Evolutionary conservation across 2,888 invertebrate species (phyloP).

Genomic region (Tupiocoris notatus): DNA sequence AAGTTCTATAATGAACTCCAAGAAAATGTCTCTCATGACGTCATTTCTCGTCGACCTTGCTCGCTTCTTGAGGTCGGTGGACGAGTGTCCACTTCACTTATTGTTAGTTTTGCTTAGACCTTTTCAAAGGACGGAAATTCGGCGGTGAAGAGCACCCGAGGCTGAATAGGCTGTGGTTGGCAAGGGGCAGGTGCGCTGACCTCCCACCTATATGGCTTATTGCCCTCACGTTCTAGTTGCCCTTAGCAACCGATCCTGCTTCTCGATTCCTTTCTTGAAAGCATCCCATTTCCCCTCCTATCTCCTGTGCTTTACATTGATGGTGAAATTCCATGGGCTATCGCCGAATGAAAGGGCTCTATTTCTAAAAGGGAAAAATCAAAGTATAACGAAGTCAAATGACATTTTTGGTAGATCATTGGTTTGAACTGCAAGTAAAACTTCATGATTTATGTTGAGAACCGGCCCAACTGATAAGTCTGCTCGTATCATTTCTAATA

Average conservation of each 20-base stretch:
- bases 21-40: background rate
- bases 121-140: background rate
- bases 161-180: background rate
- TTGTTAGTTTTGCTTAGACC: background rate
- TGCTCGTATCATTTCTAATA: no score
- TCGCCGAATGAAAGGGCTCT: no score
- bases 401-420: no score
- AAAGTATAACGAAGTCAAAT: no score
- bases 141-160: background rate
- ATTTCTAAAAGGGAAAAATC: no score
- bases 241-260: background rate
- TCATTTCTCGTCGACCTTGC: background rate
- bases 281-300: no score
- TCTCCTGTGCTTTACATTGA: no score
- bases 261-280: background rate
- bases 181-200: background rate
- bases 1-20: background rate
- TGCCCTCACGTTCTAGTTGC: background rate
- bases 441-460: no score
- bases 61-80: background rate
- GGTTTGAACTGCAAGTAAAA: no score
- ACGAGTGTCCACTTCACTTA: background rate
- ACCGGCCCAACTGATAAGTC: no score
- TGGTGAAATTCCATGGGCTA: no score
- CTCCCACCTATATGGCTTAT: background rate